Evolutionary conservation across 2,797 vertebrate genomes (phyloP).

Genomic region (Ispidina picta): DNA sequence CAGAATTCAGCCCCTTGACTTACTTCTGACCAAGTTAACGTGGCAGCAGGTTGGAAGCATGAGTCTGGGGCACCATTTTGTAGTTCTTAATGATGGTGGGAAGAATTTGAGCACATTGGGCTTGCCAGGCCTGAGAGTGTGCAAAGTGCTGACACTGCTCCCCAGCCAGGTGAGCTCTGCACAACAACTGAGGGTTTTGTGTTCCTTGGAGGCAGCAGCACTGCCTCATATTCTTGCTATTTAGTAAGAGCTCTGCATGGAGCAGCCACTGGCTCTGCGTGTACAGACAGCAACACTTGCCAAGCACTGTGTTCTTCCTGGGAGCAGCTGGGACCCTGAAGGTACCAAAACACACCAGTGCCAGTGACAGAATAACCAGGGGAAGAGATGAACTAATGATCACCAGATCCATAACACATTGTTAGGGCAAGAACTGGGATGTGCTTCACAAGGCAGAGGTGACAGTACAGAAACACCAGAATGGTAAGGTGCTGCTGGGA

Average conservation of each 20-base stretch:
- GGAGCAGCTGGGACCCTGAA: neutral
- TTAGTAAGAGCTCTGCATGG: rapidly evolving
- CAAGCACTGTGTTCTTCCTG: neutral
- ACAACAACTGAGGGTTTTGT: neutral
- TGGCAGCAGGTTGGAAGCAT: neutral
- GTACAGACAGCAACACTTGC: neutral
- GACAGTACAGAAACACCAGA: neutral
- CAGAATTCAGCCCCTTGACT: neutral
- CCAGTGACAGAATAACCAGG: neutral
- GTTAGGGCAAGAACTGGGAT: neutral
- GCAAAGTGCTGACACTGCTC: neutral
- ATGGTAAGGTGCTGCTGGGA: neutral
- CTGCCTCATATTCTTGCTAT: neutral
- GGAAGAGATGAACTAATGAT: neutral
- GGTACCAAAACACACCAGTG: neutral
- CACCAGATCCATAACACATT: no score
- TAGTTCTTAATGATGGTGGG: neutral
- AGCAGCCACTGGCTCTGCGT: neutral
- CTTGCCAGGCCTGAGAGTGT: rapidly evolving
- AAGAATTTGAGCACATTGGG: neutral
- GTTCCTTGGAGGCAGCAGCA: neutral
- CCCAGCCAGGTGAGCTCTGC: neutral
- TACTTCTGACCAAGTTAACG: neutral
- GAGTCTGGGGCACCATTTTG: neutral
- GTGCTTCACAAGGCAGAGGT: neutral